Evolutionary conservation across 2,888 invertebrate genomes (phyloP).

Genomic region (Heterodera filipjevi): DNA sequence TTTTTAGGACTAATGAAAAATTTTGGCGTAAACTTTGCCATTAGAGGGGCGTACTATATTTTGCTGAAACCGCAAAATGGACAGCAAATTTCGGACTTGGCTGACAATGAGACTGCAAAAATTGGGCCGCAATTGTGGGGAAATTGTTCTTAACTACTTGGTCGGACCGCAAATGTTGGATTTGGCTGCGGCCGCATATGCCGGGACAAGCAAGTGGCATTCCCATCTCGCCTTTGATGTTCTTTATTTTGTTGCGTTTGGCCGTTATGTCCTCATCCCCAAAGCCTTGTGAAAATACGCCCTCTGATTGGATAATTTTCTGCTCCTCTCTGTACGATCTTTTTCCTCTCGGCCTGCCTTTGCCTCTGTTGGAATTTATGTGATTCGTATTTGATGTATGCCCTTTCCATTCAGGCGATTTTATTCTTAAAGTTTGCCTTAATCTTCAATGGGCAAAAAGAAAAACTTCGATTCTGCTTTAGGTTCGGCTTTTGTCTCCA

Average conservation of each 20-base stretch:
- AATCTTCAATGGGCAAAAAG: background rate
- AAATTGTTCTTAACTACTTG: too few relatives aligned
- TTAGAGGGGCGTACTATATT: too few relatives aligned
- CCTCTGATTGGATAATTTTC: constrained; percentile 21
- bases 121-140: too few relatives aligned
- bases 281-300: constrained; percentile 28
- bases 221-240: constrained; percentile 18
- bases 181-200: too few relatives aligned
- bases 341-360: background rate
- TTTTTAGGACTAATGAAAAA: too few relatives aligned
- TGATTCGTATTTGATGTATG: background rate
- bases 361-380: background rate
- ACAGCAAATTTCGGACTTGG: too few relatives aligned
- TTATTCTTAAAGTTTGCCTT: background rate
- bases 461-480: background rate
- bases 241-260: constrained; percentile 10
- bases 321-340: background rate
- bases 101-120: too few relatives aligned
- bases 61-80: too few relatives aligned
- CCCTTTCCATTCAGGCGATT: background rate
- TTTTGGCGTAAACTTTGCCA: too few relatives aligned
- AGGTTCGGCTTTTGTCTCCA: constrained; percentile 12
- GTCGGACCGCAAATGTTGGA: background rate
- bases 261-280: constrained; percentile 6
- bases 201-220: too few relatives aligned